A percentile compares a stretch with the other conserved stretches of the same genome.
Conservation (phyloP, 2,888 invertebrate genomes). For the Sarcophaga caerulescens region DNA sequence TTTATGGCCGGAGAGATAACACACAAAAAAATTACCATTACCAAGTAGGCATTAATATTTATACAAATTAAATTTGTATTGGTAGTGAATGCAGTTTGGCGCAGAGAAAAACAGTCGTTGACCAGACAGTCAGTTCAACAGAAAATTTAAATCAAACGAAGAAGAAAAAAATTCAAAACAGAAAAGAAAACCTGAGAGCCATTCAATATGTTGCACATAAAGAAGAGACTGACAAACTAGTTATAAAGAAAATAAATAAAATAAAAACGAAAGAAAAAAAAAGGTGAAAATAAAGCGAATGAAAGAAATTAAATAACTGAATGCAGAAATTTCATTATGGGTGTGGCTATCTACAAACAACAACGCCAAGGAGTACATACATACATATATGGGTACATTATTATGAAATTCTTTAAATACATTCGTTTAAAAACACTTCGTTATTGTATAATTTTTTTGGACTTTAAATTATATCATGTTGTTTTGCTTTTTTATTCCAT, state of each 20-base stretch:
- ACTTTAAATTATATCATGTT: background rate
- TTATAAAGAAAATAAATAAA: slow-evolving; percentile 5
- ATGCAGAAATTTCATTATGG: slow-evolving; percentile 48
- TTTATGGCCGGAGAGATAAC: too few species aligned
- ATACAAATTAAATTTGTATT: background rate
- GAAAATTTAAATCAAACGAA: background rate
- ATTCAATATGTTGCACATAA: slow-evolving; percentile 31
- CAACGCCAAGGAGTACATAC: background rate
- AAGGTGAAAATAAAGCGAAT: slow-evolving; percentile 3
- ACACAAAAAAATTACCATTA: too few species aligned
- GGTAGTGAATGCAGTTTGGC: background rate
- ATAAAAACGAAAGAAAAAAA: background rate
- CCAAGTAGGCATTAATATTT: background rate
- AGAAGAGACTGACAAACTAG: slow-evolving; percentile 33
- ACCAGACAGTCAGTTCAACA: slow-evolving; percentile 33
- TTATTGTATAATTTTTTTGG: slow-evolving; percentile 41
- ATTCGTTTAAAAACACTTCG: background rate
- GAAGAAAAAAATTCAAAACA: background rate
- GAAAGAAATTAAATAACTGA: slow-evolving; percentile 29
- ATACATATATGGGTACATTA: slow-evolving; percentile 9
- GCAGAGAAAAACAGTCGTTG: slow-evolving; percentile 30
- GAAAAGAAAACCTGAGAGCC: background rate
- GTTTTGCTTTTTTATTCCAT: background rate
- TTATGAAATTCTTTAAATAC: slow-evolving; percentile 32
- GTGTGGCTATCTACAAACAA: slow-evolving; percentile 52